phyloP scores from a whole-genome alignment of 2,888 invertebrate species.

The Aphidoletes aphidimyza region DNA sequence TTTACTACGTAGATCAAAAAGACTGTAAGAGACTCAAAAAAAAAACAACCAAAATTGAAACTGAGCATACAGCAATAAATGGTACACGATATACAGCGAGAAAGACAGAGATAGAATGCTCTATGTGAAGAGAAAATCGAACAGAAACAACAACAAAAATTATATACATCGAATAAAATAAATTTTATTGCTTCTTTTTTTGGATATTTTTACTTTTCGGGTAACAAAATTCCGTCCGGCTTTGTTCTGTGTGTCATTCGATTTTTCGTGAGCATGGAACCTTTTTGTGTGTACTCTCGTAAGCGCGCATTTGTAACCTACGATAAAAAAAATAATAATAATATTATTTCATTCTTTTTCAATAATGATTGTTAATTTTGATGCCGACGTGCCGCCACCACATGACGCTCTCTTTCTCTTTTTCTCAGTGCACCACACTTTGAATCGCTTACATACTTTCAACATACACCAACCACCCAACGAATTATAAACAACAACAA shows the following conservation, averaged over 20 bases:
- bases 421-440: not conserved
- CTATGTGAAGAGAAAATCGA: not conserved
- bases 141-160: not conserved
- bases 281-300: not conserved
- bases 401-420: conserved; percentile 20
- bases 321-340: conserved; percentile 39
- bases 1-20: conserved; percentile 13
- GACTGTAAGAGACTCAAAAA: not conserved
- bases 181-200: conserved; percentile 47
- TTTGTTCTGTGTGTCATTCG: conserved; percentile 35
- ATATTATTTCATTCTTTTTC: not conserved
- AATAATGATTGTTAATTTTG: conserved; percentile 44
- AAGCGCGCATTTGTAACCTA: conserved; percentile 42
- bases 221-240: conserved; percentile 24
- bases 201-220: not conserved
- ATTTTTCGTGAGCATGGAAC: not conserved
- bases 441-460: no score
- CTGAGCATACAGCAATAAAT: conserved; percentile 9
- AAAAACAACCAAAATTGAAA: conserved; percentile 7
- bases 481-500: no score
- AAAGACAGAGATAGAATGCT: no score
- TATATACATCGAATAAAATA: conserved; percentile 29
- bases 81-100: not conserved
- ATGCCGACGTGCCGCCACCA: conserved; percentile 35
- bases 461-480: no score